These are phyloP conservation scores for Dendrolimus punctatus DNA, from an alignment of 1,140 invertebrate genomes.

Conservation along the genomic window DNA sequence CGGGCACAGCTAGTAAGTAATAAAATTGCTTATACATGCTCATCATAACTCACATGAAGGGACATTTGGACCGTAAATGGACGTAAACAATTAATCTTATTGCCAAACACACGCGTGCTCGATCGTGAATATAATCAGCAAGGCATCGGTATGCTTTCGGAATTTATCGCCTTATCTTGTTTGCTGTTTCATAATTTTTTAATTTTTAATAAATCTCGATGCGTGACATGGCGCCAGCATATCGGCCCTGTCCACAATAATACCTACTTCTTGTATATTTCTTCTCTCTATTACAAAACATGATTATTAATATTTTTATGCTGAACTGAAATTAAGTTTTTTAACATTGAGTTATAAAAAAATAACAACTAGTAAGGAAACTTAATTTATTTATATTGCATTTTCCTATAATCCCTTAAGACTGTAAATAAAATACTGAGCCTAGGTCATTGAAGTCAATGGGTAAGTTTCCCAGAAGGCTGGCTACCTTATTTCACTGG, in stretches of 20 bases:
- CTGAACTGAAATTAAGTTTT: no score
- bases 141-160: constrained; percentile 1
- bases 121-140: constrained; percentile 22
- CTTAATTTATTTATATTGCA: no score
- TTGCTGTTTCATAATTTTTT: constrained; percentile 4
- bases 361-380: no score
- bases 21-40: constrained; percentile 24
- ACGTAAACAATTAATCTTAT: constrained; percentile 35
- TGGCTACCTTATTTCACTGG: no score
- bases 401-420: no score
- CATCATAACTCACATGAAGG: constrained; percentile 27
- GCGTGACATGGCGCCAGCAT: constrained; percentile 1
- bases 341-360: no score
- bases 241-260: background rate
- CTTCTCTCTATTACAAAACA: background rate
- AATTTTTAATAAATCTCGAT: constrained; percentile 6
- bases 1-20: no score
- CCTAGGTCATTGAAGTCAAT: no score
- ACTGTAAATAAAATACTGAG: no score
- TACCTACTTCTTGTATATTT: constrained; percentile 2
- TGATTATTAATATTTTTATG: background rate
- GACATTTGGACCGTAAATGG: constrained; percentile 22
- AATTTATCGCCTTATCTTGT: constrained; percentile 23
- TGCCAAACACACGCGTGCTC: constrained; percentile 22
- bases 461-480: no score